Conservation (phyloP, 2,113 vertebrate species). For the Oryzias woworae region DNA sequence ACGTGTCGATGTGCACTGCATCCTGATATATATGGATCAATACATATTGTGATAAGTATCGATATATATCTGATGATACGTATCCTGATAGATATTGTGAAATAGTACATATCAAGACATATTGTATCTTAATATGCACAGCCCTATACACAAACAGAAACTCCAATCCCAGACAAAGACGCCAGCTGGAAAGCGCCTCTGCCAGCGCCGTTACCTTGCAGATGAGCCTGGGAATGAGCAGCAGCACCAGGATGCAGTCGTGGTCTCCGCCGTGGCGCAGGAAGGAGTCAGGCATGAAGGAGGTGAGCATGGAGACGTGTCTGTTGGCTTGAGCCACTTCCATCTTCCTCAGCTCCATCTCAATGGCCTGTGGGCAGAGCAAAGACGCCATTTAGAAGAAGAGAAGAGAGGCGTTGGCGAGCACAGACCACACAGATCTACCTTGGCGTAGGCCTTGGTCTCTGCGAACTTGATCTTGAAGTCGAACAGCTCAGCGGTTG, state of each 20-base stretch:
- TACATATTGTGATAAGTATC: no score
- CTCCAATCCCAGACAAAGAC: neutral
- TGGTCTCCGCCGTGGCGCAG: conserved; percentile 93
- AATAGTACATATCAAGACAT: no score
- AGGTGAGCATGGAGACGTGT: conserved; percentile 90
- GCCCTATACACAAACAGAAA: no score
- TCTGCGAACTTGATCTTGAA: conserved; percentile 99
- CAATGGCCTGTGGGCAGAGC: conserved; percentile 84
- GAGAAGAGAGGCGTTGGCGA: no score
- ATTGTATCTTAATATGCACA: no score
- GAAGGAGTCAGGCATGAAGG: conserved; percentile 99
- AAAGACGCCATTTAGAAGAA: no score
- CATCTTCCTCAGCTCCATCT: conserved; percentile 98
- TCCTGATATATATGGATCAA: no score
- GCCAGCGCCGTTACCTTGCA: conserved; percentile 83
- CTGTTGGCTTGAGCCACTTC: conserved; percentile 92
- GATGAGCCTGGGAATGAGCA: conserved; percentile 94
- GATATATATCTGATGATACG: no score
- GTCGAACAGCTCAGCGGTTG: conserved; percentile 91
- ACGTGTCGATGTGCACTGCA: no score
- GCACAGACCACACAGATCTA: conserved; percentile 41
- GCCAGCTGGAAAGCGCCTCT: no score
- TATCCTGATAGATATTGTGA: no score
- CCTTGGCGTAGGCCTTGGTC: conserved; percentile 97
- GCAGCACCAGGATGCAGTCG: conserved; percentile 89